Evolutionary conservation across 1,140 invertebrate species (phyloP).

Genomic region (Bathynomus jamesi): DNA sequence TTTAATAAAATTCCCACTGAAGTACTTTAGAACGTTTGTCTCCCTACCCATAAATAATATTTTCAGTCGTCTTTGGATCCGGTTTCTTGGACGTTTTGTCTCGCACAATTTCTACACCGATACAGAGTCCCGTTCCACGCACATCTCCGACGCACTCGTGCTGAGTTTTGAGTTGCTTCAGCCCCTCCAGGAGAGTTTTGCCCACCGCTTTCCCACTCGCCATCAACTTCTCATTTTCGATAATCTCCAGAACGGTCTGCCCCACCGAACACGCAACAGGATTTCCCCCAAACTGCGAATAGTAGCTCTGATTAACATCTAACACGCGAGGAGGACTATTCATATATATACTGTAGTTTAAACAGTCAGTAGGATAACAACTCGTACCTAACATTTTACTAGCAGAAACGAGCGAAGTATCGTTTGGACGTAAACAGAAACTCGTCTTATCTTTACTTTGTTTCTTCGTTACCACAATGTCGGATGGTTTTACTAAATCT

Average conservation of each 20-base stretch:
- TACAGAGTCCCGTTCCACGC: constrained; percentile 93
- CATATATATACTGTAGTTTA: too few relatives aligned
- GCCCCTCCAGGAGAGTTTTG: neutral
- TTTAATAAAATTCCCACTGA: too few relatives aligned
- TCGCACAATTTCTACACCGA: constrained; percentile 77
- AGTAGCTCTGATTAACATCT: too few relatives aligned
- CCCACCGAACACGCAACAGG: neutral
- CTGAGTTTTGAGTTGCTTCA: neutral
- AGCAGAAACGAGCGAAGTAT: too few relatives aligned
- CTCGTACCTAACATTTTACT: too few relatives aligned
- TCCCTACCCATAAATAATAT: neutral
- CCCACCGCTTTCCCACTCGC: neutral
- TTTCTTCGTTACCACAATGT: too few relatives aligned
- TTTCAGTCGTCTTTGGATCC: constrained; percentile 5
- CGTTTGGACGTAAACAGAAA: too few relatives aligned
- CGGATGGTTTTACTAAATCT: too few relatives aligned
- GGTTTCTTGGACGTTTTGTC: constrained; percentile 59
- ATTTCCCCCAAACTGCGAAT: constrained; percentile 1
- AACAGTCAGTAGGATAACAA: too few relatives aligned
- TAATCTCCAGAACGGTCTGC: neutral
- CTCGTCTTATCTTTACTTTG: too few relatives aligned
- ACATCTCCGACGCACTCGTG: constrained; percentile 75
- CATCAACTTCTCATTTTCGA: constrained; percentile 1
- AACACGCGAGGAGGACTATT: too few relatives aligned
- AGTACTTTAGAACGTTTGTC: too few relatives aligned